These are phyloP conservation scores for Ctena decussata DNA, from an alignment of 2,888 invertebrate species.

Conservation along the genomic window DNA sequence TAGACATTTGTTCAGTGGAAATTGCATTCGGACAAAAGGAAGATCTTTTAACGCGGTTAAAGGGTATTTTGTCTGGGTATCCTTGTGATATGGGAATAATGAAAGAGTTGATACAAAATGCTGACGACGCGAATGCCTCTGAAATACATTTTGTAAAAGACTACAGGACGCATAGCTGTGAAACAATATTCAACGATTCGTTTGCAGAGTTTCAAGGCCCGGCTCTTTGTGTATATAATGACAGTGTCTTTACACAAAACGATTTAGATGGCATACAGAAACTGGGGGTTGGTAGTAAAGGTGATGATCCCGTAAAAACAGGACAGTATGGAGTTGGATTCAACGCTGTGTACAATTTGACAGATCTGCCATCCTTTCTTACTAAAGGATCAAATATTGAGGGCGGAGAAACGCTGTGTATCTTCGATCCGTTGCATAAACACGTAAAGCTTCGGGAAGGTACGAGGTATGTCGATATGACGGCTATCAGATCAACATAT, in stretches of 20 bases:
- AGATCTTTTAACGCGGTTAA: conserved; percentile 79
- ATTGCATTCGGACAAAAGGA: conserved; percentile 80
- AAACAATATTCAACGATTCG: conserved; percentile 11
- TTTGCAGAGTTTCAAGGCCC: conserved; percentile 70
- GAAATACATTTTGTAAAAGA: conserved; percentile 83
- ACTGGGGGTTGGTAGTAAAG: conserved; percentile 78
- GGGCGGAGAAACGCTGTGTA: conserved; percentile 74
- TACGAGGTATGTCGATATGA: conserved; percentile 40
- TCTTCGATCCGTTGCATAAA: conserved; percentile 82
- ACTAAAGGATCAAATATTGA: conserved; percentile 62
- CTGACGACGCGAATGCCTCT: conserved; percentile 83
- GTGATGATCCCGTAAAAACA: conserved; percentile 74
- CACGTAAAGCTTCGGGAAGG: conserved; percentile 67
- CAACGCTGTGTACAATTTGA: conserved; percentile 80
- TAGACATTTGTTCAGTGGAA: conserved; percentile 70
- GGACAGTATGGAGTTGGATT: conserved; percentile 82
- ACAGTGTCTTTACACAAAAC: conserved; percentile 69
- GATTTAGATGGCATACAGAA: conserved; percentile 77
- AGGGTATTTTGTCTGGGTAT: conserved; percentile 79
- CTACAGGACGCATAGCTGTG: conserved; percentile 1
- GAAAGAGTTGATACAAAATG: conserved; percentile 85
- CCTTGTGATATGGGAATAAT: conserved; percentile 81
- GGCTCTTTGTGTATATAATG: conserved; percentile 77
- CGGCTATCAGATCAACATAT: conserved; percentile 39
- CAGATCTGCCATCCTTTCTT: conserved; percentile 77